Percentiles rank a stretch among this genome's conserved stretches.
These are phyloP conservation scores for Dicyrtoma fusca DNA, from an alignment of 2,888 invertebrate species.

Conservation along the genomic window DNA sequence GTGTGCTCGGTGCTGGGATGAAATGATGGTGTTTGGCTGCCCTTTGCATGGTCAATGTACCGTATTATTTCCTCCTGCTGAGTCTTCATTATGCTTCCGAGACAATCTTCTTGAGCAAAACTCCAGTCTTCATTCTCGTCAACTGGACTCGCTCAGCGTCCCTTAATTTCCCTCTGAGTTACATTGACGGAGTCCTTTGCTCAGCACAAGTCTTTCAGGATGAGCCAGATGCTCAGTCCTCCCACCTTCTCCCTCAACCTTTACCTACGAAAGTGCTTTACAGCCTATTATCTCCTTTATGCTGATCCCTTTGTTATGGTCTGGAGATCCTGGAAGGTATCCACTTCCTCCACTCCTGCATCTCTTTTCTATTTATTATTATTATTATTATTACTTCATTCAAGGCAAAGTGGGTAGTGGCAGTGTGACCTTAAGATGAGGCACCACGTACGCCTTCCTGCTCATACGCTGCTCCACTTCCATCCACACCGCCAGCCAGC, in stretches of 20 bases:
- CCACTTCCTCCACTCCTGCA: no score
- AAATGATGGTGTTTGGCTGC: slow-evolving; percentile 3
- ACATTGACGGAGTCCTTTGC: background rate
- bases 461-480: no score
- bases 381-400: no score
- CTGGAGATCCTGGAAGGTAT: background rate
- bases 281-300: slow-evolving; percentile 37
- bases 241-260: slow-evolving; percentile 35
- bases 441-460: no score
- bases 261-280: slow-evolving; percentile 45
- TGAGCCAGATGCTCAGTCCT: slow-evolving; percentile 27
- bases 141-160: slow-evolving; percentile 9
- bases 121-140: slow-evolving; percentile 1
- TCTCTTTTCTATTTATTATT: background rate
- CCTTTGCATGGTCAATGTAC: slow-evolving; percentile 33
- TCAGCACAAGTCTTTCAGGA: slow-evolving; percentile 1
- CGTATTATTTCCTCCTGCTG: slow-evolving; percentile 41
- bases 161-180: background rate
- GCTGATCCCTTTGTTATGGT: slow-evolving; percentile 14
- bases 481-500: no score
- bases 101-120: slow-evolving; percentile 5
- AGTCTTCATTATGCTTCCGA: slow-evolving; percentile 37
- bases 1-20: background rate
- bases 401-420: no score
- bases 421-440: background rate